phyloP scores from a whole-genome alignment of 2,113 vertebrate genomes.

The Puffinus mauretanicus region DNA sequence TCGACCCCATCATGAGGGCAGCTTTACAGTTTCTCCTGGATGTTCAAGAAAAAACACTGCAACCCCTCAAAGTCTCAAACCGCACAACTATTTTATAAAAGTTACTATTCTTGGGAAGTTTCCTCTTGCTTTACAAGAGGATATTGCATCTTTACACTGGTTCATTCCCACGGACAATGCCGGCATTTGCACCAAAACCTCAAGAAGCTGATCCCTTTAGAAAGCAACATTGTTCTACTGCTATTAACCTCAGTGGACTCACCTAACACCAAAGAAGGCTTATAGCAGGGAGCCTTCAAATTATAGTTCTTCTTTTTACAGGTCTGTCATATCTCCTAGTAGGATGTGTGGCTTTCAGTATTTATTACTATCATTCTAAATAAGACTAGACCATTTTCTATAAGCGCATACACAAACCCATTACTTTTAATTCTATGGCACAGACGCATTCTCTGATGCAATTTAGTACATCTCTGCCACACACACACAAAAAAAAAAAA shows the following conservation, averaged over 20 bases:
- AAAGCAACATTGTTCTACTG: background rate
- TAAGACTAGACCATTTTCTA: background rate
- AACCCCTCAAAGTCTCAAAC: background rate
- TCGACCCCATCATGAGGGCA: background rate
- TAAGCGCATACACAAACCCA: background rate
- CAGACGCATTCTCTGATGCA: background rate
- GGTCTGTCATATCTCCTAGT: background rate
- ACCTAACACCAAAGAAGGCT: background rate
- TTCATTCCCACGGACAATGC: background rate
- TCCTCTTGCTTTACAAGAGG: background rate
- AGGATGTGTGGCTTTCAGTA: background rate
- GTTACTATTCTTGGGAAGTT: background rate
- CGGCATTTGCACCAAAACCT: background rate
- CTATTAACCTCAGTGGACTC: background rate
- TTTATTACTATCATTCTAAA: background rate
- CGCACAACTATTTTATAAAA: background rate
- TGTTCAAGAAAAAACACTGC: background rate
- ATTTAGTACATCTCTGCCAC: background rate
- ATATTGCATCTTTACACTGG: background rate
- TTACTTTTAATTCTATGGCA: background rate
- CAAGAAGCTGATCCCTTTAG: background rate
- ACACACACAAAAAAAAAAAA: background rate
- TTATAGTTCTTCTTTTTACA: background rate
- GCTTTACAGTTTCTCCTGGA: background rate
- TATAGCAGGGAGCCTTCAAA: background rate